Conservation (phyloP, 1,140 invertebrate species). For the Hyles vespertilio region DNA sequence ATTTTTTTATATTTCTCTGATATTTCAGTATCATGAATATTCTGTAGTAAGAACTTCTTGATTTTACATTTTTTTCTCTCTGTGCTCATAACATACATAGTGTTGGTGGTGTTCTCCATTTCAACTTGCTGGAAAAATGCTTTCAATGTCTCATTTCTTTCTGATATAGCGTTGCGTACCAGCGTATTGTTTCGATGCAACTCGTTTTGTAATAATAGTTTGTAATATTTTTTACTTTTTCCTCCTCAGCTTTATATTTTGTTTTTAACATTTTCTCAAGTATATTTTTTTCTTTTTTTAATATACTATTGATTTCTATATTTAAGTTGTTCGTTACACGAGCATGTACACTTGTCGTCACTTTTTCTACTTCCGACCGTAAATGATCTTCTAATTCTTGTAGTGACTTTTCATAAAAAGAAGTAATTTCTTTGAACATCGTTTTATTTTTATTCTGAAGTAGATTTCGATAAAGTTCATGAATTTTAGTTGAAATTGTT, state of each 20-base stretch:
- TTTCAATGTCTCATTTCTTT: constrained; percentile 55
- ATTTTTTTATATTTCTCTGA: constrained; percentile 43
- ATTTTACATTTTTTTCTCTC: constrained; percentile 66
- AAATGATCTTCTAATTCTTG: constrained; percentile 55
- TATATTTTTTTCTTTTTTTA: constrained; percentile 40
- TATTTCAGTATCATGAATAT: constrained; percentile 38
- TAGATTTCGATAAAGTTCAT: constrained; percentile 42
- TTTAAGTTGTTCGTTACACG: constrained; percentile 47
- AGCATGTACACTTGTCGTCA: constrained; percentile 36
- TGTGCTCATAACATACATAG: constrained; percentile 60
- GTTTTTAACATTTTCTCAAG: constrained; percentile 44
- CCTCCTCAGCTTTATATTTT: constrained; percentile 39
- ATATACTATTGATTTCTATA: constrained; percentile 42
- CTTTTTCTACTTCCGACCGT: constrained; percentile 36
- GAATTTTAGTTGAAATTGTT: constrained; percentile 38
- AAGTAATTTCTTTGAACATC: constrained; percentile 47
- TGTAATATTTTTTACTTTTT: constrained; percentile 58
- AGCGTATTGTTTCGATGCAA: constrained; percentile 36
- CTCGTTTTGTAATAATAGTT: constrained; percentile 48
- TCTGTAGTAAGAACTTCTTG: constrained; percentile 50
- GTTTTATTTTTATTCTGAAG: constrained; percentile 49
- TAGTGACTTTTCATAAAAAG: constrained; percentile 50
- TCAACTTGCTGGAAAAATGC: constrained; percentile 54
- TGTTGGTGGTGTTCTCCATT: constrained; percentile 48
- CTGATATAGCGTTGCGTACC: constrained; percentile 35